A percentile compares a stretch with the other conserved stretches of the same genome.
phyloP scores from a whole-genome alignment of 2,113 vertebrate species.

The Circaetus gallicus region DNA sequence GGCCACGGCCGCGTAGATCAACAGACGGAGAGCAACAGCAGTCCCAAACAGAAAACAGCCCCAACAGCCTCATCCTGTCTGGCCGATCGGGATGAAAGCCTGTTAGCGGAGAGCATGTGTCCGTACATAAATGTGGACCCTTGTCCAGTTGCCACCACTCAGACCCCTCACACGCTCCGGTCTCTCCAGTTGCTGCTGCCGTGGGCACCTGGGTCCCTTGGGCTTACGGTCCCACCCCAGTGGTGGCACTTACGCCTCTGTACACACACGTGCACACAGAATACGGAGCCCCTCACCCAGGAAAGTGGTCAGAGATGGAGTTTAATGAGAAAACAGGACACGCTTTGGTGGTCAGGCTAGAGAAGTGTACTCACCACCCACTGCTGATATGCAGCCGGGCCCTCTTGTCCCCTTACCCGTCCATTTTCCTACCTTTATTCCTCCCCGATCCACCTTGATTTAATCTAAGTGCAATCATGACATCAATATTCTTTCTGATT shows the following conservation, averaged over 20 bases:
- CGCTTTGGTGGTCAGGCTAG: neutral
- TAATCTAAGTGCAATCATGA: neutral
- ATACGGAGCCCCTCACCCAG: neutral
- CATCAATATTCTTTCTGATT: neutral
- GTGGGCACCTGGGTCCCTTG: no score
- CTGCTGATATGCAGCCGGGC: fast-evolving
- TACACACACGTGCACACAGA: neutral
- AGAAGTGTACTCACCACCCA: neutral
- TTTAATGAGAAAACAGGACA: neutral
- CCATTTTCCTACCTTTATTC: neutral
- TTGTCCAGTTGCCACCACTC: neutral
- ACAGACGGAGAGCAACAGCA: neutral
- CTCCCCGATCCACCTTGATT: neutral
- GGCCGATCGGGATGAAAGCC: neutral
- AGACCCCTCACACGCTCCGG: neutral
- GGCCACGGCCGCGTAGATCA: neutral
- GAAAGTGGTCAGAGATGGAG: neutral
- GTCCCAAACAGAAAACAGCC: neutral
- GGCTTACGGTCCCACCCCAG: neutral
- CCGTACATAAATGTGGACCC: fast-evolving
- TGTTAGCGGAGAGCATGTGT: neutral
- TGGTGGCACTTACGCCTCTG: fast-evolving
- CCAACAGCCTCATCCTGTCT: neutral
- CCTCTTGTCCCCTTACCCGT: neutral
- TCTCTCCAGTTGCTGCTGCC: neutral